A percentile compares a stretch with the other conserved stretches of the same genome.
Conservation (phyloP, 2,888 invertebrate genomes). For the Neoitamus cyanurus region DNA sequence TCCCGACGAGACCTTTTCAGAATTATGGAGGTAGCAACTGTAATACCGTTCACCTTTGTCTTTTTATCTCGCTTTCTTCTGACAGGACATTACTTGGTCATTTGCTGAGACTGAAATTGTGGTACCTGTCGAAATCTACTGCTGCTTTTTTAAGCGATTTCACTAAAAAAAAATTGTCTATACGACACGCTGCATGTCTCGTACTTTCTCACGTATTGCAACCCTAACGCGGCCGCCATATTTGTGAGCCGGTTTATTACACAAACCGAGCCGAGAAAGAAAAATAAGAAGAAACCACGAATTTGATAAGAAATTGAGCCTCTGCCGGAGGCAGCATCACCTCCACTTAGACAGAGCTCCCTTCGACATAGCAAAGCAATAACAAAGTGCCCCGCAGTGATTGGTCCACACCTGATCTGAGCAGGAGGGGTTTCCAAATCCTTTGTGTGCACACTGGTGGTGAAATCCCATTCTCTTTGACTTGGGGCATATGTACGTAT, state of each 20-base stretch:
- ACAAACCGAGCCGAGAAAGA: background rate
- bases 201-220: background rate
- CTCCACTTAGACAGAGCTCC: constrained; percentile 21
- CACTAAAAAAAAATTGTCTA: background rate
- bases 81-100: background rate
- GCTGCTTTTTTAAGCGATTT: background rate
- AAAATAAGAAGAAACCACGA: constrained; percentile 22
- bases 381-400: constrained; percentile 15
- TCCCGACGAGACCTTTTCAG: constrained; percentile 21
- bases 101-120: background rate
- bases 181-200: background rate
- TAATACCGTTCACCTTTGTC: constrained; percentile 15
- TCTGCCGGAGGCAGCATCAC: background rate
- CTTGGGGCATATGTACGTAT: background rate
- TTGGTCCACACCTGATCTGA: constrained; percentile 46
- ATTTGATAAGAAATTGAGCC: constrained; percentile 30
- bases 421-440: constrained; percentile 51
- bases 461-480: background rate
- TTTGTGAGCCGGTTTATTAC: background rate
- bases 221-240: background rate
- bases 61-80: background rate
- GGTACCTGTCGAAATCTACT: background rate
- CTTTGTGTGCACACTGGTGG: constrained; percentile 38
- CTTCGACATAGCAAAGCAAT: background rate
- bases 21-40: constrained; percentile 11